These are phyloP conservation scores for Halictus quadricinctus DNA, from an alignment of 2,888 invertebrate genomes.

Conservation along the genomic window DNA sequence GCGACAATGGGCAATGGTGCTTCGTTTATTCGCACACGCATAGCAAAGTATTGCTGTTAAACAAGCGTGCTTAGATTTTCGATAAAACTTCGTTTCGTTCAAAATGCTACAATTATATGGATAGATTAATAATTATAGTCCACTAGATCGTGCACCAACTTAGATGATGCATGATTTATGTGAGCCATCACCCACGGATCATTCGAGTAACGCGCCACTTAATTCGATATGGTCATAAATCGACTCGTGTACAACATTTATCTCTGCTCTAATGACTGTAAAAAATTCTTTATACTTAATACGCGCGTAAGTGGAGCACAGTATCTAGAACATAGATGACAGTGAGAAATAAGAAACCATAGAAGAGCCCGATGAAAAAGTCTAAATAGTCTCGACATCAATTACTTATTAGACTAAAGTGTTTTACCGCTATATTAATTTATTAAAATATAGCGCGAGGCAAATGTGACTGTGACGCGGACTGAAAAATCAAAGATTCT, in stretches of 20 bases:
- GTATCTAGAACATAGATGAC: background rate
- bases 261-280: background rate
- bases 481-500: too few relatives aligned
- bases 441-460: too few relatives aligned
- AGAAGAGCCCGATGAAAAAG: background rate
- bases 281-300: constrained; percentile 5
- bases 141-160: background rate
- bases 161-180: background rate
- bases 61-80: too few relatives aligned
- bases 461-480: too few relatives aligned
- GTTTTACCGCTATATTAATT: background rate
- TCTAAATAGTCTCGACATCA: background rate
- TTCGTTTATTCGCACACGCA: too few relatives aligned
- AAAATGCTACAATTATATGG: background rate
- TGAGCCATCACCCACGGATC: background rate
- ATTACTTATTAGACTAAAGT: background rate
- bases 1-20: too few relatives aligned
- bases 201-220: background rate
- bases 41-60: too few relatives aligned
- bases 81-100: too few relatives aligned
- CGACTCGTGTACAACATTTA: background rate
- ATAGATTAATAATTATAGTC: background rate
- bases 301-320: background rate
- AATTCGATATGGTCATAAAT: background rate
- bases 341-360: background rate